These are phyloP conservation scores for Ispidina lecontei DNA, from an alignment of 2,797 vertebrate species.

Conservation along the genomic window DNA sequence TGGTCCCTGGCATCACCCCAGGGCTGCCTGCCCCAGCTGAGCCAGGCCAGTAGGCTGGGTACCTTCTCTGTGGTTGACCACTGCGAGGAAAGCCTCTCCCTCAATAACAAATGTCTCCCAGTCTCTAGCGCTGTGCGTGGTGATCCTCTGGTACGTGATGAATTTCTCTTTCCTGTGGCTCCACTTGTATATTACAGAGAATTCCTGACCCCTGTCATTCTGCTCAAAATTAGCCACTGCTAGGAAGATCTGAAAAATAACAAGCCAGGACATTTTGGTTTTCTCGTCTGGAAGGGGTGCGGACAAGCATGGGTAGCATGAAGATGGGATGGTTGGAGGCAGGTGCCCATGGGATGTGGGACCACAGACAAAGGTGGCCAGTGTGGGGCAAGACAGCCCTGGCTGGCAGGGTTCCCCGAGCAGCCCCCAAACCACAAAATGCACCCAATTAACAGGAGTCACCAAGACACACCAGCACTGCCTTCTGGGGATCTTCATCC, in stretches of 20 bases:
- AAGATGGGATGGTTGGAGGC: not conserved
- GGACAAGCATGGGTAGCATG: accelerated
- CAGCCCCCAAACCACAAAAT: not conserved
- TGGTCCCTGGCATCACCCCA: accelerated
- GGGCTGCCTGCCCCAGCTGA: not conserved
- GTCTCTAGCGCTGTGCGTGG: slow-evolving; percentile 92
- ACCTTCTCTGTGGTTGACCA: slow-evolving; percentile 98
- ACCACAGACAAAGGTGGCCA: not conserved
- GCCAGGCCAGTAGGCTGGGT: not conserved
- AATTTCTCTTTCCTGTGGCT: slow-evolving; percentile 87
- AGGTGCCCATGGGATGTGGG: accelerated
- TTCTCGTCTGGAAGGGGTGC: not conserved
- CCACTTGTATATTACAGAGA: slow-evolving; percentile 96
- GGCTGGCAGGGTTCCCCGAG: not conserved
- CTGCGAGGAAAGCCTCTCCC: slow-evolving; percentile 89
- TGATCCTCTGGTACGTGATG: slow-evolving; percentile 85
- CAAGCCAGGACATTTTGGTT: not conserved
- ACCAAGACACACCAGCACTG: not conserved
- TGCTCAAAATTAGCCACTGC: slow-evolving; percentile 91
- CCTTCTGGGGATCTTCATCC: not conserved
- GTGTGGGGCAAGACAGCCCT: not conserved
- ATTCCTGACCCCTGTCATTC: slow-evolving; percentile 78
- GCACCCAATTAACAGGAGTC: not conserved
- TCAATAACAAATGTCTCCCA: slow-evolving; percentile 95
- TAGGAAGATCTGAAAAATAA: slow-evolving; percentile 85